phyloP scores from a whole-genome alignment of 2,888 invertebrate genomes.

The Habroteleia sp. region DNA sequence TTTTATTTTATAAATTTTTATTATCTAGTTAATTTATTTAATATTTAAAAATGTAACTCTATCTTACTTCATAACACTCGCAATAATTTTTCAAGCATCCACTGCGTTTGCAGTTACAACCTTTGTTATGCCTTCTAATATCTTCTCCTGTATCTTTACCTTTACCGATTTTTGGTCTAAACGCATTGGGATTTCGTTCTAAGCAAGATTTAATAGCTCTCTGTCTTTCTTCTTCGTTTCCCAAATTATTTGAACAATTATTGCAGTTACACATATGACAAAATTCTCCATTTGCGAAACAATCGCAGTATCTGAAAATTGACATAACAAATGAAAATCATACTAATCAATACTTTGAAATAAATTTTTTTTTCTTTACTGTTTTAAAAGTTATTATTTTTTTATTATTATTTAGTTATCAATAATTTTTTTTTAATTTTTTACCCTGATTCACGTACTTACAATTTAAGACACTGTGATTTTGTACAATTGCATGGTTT shows the following conservation, averaged over 20 bases:
- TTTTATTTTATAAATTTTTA: slow-evolving; percentile 31
- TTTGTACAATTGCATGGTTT: slow-evolving; percentile 99
- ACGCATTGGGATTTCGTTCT: slow-evolving; percentile 98
- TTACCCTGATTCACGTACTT: no score
- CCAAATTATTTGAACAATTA: slow-evolving; percentile 97
- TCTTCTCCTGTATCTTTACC: slow-evolving; percentile 87
- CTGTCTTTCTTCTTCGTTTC: slow-evolving; percentile 96
- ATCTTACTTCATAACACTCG: slow-evolving; percentile 96
- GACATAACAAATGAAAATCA: slow-evolving; percentile 15
- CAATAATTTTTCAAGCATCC: slow-evolving; percentile 99
- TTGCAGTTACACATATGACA: slow-evolving; percentile 98
- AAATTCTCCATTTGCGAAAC: slow-evolving; percentile 99
- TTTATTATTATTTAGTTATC: background rate
- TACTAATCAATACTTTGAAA: no score
- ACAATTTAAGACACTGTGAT: slow-evolving; percentile 98
- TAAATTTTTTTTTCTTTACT: background rate
- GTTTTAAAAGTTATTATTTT: no score
- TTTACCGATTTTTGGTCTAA: slow-evolving; percentile 98
- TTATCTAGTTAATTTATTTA: slow-evolving; percentile 37
- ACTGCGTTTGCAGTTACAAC: slow-evolving; percentile 98
- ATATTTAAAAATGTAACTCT: no score
- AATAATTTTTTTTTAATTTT: slow-evolving; percentile 13
- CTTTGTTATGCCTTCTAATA: slow-evolving; percentile 95
- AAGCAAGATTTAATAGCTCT: slow-evolving; percentile 96
- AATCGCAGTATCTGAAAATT: slow-evolving; percentile 92